Percentiles rank a stretch among this genome's conserved stretches.
Evolutionary conservation across 2,113 vertebrate genomes (phyloP).

Genomic region (Oncorhynchus clarkii): DNA sequence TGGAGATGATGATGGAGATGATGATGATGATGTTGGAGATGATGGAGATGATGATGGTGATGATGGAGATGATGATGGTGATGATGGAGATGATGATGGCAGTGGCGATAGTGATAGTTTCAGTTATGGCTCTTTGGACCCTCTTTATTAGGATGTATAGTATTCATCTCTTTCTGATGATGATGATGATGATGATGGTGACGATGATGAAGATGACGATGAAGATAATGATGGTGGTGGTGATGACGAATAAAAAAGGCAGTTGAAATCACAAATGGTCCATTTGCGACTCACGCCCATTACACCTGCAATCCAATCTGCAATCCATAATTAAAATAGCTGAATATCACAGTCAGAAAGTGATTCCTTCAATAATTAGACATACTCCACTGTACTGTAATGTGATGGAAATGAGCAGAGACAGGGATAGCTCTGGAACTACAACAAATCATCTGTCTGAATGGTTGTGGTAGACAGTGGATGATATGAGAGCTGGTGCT

Average conservation of each 20-base stretch:
- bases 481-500: too few relatives aligned
- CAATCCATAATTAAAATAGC: constrained; percentile 36
- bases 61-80: neutral
- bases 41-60: too few relatives aligned
- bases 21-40: too few relatives aligned
- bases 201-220: constrained; percentile 17
- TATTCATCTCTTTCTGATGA: neutral
- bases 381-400: neutral
- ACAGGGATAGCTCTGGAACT: too few relatives aligned
- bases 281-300: constrained; percentile 23
- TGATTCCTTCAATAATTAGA: neutral
- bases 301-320: constrained; percentile 16
- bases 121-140: too few relatives aligned
- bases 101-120: neutral
- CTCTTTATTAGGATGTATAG: too few relatives aligned
- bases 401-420: too few relatives aligned
- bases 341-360: constrained; percentile 9
- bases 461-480: neutral
- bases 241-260: neutral
- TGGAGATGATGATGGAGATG: too few relatives aligned
- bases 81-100: constrained; percentile 8
- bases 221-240: neutral
- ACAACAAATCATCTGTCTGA: neutral
- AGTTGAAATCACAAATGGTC: constrained; percentile 3
- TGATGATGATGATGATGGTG: neutral